Evolutionary conservation across 1,140 invertebrate species (phyloP).

Genomic region (Dreissena rostriformis): DNA sequence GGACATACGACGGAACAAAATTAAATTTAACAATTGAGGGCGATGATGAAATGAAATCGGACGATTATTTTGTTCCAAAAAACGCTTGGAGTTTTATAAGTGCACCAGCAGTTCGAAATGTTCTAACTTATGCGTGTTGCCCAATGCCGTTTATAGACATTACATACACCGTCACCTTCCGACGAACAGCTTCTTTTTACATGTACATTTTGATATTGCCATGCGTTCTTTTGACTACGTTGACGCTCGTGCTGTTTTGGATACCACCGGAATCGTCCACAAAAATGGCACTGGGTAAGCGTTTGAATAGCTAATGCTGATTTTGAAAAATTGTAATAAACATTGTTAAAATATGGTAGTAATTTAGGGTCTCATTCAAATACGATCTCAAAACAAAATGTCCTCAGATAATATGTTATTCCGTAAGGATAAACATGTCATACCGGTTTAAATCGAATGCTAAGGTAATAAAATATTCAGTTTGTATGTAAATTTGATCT

Average conservation of each 20-base stretch:
- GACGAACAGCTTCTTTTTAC: conserved; percentile 80
- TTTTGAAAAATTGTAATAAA: too few species aligned
- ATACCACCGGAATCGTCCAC: conserved; percentile 81
- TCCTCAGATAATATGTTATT: too few species aligned
- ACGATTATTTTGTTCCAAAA: conserved; percentile 76
- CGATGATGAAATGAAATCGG: conserved; percentile 47
- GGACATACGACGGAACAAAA: conserved; percentile 79
- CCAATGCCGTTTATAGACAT: conserved; percentile 78
- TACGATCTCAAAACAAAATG: too few species aligned
- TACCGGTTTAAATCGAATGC: too few species aligned
- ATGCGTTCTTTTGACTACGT: conserved; percentile 79
- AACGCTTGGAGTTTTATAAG: conserved; percentile 80
- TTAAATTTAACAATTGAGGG: conserved; percentile 72
- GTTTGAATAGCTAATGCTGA: not conserved
- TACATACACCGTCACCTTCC: conserved; percentile 77
- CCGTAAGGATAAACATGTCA: too few species aligned
- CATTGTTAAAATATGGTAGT: too few species aligned
- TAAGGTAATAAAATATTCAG: too few species aligned
- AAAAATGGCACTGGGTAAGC: conserved; percentile 80
- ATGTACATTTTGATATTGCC: conserved; percentile 81
- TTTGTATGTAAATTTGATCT: too few species aligned
- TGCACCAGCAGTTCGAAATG: conserved; percentile 69
- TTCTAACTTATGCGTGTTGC: conserved; percentile 78
- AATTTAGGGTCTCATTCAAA: too few species aligned
- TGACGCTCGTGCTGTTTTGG: conserved; percentile 82